Evolutionary conservation across 2,888 invertebrate genomes (phyloP).

Genomic region (Oeneis ivallda): DNA sequence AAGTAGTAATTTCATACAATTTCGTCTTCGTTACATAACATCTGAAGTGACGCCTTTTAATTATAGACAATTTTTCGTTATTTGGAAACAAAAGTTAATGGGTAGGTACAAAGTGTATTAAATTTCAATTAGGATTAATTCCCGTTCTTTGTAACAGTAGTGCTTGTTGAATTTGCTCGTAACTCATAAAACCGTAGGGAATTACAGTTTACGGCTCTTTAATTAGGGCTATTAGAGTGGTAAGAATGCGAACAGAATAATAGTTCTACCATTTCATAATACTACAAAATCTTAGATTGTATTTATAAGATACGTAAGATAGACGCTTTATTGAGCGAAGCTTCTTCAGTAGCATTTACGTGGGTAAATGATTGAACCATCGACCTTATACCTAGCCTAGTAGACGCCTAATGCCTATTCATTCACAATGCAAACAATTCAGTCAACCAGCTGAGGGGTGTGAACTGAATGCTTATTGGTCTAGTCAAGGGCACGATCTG

Average conservation of each 20-base stretch:
- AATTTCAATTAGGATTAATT: slow-evolving; percentile 21
- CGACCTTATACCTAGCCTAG: too few species aligned
- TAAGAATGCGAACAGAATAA: not conserved
- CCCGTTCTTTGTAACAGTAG: not conserved
- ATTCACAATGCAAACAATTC: too few species aligned
- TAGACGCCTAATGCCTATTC: too few species aligned
- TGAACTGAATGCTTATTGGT: too few species aligned
- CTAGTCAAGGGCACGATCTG: too few species aligned
- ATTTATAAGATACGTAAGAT: too few species aligned
- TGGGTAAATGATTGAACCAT: too few species aligned
- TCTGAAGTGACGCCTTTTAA: slow-evolving; percentile 59
- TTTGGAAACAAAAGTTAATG: slow-evolving; percentile 12
- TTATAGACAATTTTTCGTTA: slow-evolving; percentile 51
- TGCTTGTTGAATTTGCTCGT: not conserved
- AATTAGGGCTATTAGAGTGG: not conserved
- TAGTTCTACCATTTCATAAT: not conserved
- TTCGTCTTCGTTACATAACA: slow-evolving; percentile 54
- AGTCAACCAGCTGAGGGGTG: too few species aligned
- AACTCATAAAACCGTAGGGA: not conserved
- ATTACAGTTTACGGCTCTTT: not conserved
- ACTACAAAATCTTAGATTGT: too few species aligned
- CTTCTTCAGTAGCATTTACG: too few species aligned
- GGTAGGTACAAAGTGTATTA: slow-evolving; percentile 15
- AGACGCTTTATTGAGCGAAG: too few species aligned
- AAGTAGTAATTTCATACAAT: slow-evolving; percentile 66